Conservation (phyloP, 2,797 vertebrate species). For the Xerus rutilus region DNA sequence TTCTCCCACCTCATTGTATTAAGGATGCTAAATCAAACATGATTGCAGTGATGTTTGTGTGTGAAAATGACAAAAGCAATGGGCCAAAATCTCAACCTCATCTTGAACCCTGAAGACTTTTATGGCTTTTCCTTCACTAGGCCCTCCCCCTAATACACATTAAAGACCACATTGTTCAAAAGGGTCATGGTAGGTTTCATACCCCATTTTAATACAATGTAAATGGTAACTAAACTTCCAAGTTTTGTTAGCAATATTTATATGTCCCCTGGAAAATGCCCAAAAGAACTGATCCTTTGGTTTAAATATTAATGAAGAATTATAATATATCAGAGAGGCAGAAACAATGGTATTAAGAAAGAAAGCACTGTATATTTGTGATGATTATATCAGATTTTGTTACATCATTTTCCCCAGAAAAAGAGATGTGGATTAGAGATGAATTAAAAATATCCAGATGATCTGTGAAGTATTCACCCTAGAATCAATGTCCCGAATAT, state of each 20-base stretch:
- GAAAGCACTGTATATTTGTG: background rate
- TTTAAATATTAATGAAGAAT: constrained; percentile 64
- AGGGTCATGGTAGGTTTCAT: constrained; percentile 94
- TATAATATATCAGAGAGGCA: constrained; percentile 51
- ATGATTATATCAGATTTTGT: constrained; percentile 51
- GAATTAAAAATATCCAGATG: constrained; percentile 34
- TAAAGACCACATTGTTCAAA: constrained; percentile 96
- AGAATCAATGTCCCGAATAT: constrained; percentile 41
- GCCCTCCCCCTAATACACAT: constrained; percentile 90
- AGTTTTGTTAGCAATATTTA: constrained; percentile 73
- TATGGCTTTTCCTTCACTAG: constrained; percentile 87
- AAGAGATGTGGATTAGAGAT: background rate
- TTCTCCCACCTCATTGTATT: constrained; percentile 87
- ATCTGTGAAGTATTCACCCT: constrained; percentile 16
- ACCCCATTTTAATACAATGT: constrained; percentile 92
- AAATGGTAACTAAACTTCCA: constrained; percentile 88
- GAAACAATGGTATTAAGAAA: background rate
- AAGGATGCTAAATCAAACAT: constrained; percentile 90
- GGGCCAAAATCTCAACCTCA: constrained; percentile 90
- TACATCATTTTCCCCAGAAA: constrained; percentile 41
- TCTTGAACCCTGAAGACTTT: constrained; percentile 94
- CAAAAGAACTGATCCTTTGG: background rate
- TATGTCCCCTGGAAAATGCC: constrained; percentile 59
- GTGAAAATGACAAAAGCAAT: constrained; percentile 89
- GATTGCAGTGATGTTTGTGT: constrained; percentile 86